phyloP scores from a whole-genome alignment of 2,113 vertebrate species.

The Orycteropus afer region DNA sequence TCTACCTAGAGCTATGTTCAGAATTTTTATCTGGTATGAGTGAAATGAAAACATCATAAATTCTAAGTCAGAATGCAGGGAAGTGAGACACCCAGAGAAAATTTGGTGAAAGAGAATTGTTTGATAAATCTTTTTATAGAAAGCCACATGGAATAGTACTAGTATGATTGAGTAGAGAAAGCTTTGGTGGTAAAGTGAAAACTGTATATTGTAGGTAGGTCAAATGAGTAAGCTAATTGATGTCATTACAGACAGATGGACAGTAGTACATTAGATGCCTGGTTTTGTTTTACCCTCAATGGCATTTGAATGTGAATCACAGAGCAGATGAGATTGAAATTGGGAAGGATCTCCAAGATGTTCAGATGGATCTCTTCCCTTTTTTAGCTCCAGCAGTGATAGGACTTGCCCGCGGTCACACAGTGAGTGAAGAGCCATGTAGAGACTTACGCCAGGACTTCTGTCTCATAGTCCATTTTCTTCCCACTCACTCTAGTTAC shows the following conservation, averaged over 20 bases:
- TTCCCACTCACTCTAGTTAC: background rate
- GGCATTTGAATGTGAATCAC: background rate
- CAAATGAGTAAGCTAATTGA: background rate
- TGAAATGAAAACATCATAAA: conserved; percentile 39
- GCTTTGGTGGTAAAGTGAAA: background rate
- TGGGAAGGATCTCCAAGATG: background rate
- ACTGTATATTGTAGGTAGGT: background rate
- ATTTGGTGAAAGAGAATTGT: background rate
- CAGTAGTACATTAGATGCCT: background rate
- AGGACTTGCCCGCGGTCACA: background rate
- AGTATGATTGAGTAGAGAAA: background rate
- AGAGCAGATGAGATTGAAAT: background rate
- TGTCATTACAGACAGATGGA: background rate
- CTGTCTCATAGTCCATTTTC: background rate
- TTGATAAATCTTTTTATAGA: conserved; percentile 23
- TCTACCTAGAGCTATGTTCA: conserved; percentile 10
- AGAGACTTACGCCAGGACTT: background rate
- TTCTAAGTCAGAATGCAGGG: conserved; percentile 6
- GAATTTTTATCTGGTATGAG: conserved; percentile 26
- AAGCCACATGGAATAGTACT: background rate
- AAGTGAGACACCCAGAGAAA: background rate
- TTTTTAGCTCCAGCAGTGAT: background rate
- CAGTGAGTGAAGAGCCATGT: background rate
- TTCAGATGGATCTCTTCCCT: background rate
- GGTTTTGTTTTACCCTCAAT: background rate